Conservation (phyloP, 2,888 invertebrate genomes). For the Bursaphelenchus okinawaensis region DNA sequence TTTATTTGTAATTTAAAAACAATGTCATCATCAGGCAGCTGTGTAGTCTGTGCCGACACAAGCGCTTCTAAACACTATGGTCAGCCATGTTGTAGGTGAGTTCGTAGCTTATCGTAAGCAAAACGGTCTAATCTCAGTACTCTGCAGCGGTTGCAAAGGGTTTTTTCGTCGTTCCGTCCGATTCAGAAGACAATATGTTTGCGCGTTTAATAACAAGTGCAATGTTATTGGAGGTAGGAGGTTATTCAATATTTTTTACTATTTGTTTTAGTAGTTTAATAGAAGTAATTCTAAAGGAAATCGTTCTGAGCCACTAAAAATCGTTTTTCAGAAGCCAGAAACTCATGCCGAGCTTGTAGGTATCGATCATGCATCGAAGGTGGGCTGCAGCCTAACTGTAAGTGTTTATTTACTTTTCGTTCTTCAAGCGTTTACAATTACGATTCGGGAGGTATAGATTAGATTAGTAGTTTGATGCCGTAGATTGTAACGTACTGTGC, state of each 20-base stretch:
- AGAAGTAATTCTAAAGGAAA: background rate
- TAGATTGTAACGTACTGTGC: too few species aligned
- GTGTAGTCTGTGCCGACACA: conserved; percentile 8
- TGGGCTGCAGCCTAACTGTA: background rate
- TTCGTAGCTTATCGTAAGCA: background rate
- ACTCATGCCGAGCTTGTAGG: conserved; percentile 7
- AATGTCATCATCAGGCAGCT: background rate
- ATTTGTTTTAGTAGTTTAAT: background rate
- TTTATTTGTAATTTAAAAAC: too few species aligned
- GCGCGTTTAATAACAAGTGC: conserved; percentile 13
- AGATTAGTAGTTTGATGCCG: too few species aligned
- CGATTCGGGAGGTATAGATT: too few species aligned
- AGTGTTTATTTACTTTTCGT: too few species aligned
- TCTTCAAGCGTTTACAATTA: too few species aligned
- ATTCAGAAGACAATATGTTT: conserved; percentile 16
- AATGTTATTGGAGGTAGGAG: conserved; percentile 10
- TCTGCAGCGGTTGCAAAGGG: conserved; percentile 11
- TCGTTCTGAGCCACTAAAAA: background rate
- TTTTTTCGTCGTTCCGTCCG: conserved; percentile 19
- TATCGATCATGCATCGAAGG: conserved; percentile 3
- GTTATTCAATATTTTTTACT: too few species aligned
- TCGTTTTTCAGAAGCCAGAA: background rate
- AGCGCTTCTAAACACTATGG: conserved; percentile 15
- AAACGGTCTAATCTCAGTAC: background rate
- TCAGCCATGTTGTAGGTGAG: conserved; percentile 10